phyloP scores from a whole-genome alignment of 1,140 invertebrate species.

The Brachionus paranguensis region DNA sequence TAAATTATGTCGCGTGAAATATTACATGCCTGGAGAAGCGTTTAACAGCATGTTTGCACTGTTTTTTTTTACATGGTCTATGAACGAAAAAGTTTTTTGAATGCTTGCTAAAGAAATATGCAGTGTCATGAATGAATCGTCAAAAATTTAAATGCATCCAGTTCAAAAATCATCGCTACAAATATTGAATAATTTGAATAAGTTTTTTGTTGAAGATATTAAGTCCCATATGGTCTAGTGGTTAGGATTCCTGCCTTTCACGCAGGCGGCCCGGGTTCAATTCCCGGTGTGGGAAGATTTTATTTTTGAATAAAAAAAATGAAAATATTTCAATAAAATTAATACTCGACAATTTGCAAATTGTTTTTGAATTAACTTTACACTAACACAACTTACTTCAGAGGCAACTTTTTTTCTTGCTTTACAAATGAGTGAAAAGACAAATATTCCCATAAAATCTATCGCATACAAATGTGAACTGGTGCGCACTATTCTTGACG shows the following conservation, averaged over 20 bases:
- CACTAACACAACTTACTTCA: background rate
- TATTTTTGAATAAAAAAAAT: background rate
- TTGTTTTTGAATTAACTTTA: background rate
- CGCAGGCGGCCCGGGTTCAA: conserved; percentile 15
- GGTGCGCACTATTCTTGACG: background rate
- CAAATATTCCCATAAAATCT: background rate
- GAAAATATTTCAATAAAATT: background rate
- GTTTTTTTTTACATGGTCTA: background rate
- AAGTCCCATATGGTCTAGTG: conserved; percentile 19
- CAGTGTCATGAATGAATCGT: background rate
- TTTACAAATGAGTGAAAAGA: background rate
- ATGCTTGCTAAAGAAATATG: background rate
- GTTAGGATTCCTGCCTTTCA: conserved; percentile 21
- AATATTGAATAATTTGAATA: background rate
- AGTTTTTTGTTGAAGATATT: background rate
- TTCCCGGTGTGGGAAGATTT: conserved; percentile 24
- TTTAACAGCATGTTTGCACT: background rate
- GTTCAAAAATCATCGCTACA: background rate
- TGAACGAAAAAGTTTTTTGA: background rate
- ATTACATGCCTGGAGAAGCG: background rate
- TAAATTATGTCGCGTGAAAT: background rate
- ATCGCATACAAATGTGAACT: background rate
- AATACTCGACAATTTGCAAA: background rate
- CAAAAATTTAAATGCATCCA: background rate
- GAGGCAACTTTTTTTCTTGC: background rate